These are phyloP conservation scores for Hypena proboscidalis DNA, from an alignment of 2,888 invertebrate species.

Conservation along the genomic window DNA sequence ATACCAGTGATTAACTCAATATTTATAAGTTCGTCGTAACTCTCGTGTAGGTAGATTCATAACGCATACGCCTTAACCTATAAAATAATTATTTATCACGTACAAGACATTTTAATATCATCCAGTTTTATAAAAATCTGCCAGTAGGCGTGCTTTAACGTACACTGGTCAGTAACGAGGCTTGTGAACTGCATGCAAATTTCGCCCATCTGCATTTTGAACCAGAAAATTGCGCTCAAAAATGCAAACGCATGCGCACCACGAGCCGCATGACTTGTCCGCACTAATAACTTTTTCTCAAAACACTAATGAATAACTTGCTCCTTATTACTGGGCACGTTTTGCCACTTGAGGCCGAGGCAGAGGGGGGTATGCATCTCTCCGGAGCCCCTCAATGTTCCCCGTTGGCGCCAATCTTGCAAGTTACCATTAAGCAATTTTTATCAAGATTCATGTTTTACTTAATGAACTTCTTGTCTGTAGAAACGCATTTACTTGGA, in stretches of 20 bases:
- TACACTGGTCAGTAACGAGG: constrained; percentile 39
- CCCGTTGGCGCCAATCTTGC: constrained; percentile 64
- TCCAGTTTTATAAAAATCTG: constrained; percentile 15
- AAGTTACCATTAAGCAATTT: constrained; percentile 72
- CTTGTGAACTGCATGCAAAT: constrained; percentile 39
- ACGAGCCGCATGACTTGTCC: constrained; percentile 64
- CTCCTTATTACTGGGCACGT: constrained; percentile 81
- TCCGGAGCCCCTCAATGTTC: constrained; percentile 17
- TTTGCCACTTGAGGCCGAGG: constrained; percentile 60
- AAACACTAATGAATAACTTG: constrained; percentile 82
- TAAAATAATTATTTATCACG: constrained; percentile 2
- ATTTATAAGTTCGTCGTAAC: too few species aligned
- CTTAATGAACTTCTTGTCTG: constrained; percentile 59
- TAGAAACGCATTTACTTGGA: constrained; percentile 42
- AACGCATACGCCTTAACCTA: neutral
- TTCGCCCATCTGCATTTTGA: constrained; percentile 50
- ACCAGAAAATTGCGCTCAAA: constrained; percentile 65
- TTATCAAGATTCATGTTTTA: constrained; percentile 69
- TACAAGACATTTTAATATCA: neutral
- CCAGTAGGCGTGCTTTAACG: constrained; percentile 7
- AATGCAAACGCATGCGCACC: constrained; percentile 77
- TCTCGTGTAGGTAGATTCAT: neutral
- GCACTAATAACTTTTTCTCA: constrained; percentile 79
- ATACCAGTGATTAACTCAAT: too few species aligned
- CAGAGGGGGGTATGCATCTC: constrained; percentile 2